Evolutionary conservation across 1,140 invertebrate species (phyloP), one percentile per base, ranked within the genome.

Genomic region (Diploscapter pachys): DNA sequence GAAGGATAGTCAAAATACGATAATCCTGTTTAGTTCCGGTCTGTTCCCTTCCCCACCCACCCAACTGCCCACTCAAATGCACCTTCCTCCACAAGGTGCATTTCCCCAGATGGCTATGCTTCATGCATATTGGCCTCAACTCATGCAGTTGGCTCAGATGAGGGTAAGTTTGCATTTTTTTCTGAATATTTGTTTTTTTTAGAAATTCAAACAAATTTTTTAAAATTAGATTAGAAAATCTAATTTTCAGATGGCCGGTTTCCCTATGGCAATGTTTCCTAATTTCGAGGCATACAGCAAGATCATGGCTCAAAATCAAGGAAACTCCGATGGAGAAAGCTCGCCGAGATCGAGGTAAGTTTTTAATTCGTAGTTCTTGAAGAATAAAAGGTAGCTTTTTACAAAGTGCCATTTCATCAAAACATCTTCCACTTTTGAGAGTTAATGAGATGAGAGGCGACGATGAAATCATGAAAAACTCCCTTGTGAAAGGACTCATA

Each of bases 61-160:
- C 66, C 49, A 68, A 55, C 52, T 52, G 66, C 51, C 66, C 66
- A 5, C 48, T 8, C 63, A n/a, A n/a, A 9, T 11, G 8, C 63
- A 9, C 63, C 9, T 48, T 65, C 31, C 31, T 31, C 31, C 31
- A 31, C 31, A 31, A 31, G 31, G 31, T 31, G 54, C 52, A 2
- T 49, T 51, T 54, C 63, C 64, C 4, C 51, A 76, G 50, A n/a
- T 48, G 51, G 65, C 68, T n/a, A 62, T 80, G 71, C 73, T 75
- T 62, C 86, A 89, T 85, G 78, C 85, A 83, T 71, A 87, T 86
- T 70, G 86, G 48, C 87, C 89, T 1, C 91, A 90, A 81, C 91
- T 91, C 0, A 91, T 92, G 80, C 88, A 91, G 4, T 89, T 92
- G 80, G 92, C 91, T 6, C 73, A 74, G 73, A 67, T 74, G 55